Evolutionary conservation across 2,888 invertebrate species (phyloP).

Genomic region (Orthosia incerta): DNA sequence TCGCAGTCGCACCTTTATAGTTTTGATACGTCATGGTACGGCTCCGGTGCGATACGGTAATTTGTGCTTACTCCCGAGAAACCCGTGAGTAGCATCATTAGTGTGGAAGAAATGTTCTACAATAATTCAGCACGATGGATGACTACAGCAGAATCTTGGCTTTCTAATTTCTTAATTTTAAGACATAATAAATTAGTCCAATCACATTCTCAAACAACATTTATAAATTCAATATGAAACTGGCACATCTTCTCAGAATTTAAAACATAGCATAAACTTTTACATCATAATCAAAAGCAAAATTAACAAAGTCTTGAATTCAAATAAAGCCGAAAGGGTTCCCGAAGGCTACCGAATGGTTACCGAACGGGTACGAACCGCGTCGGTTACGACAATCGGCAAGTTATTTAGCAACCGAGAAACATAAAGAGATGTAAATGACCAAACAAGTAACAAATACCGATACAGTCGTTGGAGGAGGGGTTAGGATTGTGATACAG

Average conservation of each 20-base stretch:
- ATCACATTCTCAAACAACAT: background rate
- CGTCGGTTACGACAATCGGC: conserved; percentile 49
- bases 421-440: conserved; percentile 63
- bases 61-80: too few relatives aligned
- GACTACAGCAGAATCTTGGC: background rate
- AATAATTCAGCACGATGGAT: background rate
- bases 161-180: background rate
- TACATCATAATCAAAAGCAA: conserved; percentile 55
- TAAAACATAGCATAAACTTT: conserved; percentile 51
- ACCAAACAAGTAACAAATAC: conserved; percentile 58
- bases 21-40: too few relatives aligned
- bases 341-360: conserved; percentile 7
- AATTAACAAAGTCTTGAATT: conserved; percentile 54
- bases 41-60: too few relatives aligned
- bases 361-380: conserved; percentile 6
- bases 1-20: too few relatives aligned
- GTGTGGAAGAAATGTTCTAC: background rate
- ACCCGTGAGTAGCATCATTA: background rate
- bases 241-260: conserved; percentile 13
- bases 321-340: conserved; percentile 42
- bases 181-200: background rate
- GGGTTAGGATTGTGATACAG: conserved; percentile 22
- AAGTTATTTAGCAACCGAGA: conserved; percentile 49
- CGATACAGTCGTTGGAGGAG: conserved; percentile 43
- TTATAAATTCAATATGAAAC: conserved; percentile 28